A percentile compares a stretch with the other conserved stretches of the same genome.
Conservation (phyloP, 2,797 vertebrate species). For the Acrossocheilus fasciatus region DNA sequence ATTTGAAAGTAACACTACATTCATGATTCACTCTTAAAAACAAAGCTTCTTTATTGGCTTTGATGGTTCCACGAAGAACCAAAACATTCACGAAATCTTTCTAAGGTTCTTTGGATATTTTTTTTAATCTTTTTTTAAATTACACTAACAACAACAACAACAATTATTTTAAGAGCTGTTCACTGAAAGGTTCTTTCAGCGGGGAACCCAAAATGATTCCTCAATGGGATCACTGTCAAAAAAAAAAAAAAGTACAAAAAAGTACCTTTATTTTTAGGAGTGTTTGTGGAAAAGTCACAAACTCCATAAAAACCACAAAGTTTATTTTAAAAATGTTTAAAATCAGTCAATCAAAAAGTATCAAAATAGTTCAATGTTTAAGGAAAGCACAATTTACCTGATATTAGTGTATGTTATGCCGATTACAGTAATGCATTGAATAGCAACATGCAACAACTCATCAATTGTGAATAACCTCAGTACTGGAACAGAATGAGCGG, state of each 20-base stretch:
- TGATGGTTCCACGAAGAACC: not conserved
- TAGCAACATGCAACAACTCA: not conserved
- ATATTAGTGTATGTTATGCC: not conserved
- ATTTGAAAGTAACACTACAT: not conserved
- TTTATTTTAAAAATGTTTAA: not conserved
- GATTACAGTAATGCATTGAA: not conserved
- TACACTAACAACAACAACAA: not conserved
- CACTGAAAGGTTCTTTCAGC: not conserved
- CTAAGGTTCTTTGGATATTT: not conserved
- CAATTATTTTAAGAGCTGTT: not conserved
- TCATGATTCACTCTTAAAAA: no score
- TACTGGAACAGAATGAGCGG: not conserved
- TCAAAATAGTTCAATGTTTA: not conserved
- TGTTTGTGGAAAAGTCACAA: not conserved
- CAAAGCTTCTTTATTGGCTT: not conserved
- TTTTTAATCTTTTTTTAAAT: not conserved
- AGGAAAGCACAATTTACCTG: not conserved
- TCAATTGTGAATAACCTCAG: not conserved
- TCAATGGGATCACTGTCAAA: not conserved
- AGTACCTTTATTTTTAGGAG: not conserved
- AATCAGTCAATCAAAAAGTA: not conserved
- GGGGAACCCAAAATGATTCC: not conserved
- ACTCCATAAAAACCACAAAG: not conserved
- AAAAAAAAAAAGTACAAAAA: not conserved
- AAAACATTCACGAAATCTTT: not conserved